phyloP scores from a whole-genome alignment of 2,888 invertebrate genomes.

The Luperina nickerlii region DNA sequence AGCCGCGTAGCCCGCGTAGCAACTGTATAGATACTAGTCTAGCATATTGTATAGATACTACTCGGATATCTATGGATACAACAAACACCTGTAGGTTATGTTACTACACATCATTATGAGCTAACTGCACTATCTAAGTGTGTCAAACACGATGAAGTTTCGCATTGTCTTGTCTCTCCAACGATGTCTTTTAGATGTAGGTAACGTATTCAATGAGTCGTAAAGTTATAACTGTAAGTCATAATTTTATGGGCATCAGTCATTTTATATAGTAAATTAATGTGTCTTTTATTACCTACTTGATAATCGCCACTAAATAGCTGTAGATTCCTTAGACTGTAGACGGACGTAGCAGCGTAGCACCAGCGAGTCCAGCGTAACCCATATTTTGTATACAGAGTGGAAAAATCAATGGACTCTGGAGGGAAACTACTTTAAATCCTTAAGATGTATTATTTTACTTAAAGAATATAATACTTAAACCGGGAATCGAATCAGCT shows the following conservation, averaged over 20 bases:
- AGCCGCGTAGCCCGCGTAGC: neutral
- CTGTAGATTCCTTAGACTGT: neutral
- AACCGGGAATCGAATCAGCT: too few species aligned
- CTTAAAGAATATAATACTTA: too few species aligned
- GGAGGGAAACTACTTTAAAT: too few species aligned
- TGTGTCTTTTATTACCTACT: neutral
- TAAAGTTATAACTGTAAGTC: conserved; percentile 26
- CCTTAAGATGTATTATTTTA: too few species aligned
- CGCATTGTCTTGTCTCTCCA: conserved; percentile 4
- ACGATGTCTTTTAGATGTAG: neutral
- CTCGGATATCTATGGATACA: neutral
- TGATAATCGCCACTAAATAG: neutral
- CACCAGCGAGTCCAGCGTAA: neutral
- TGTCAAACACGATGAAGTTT: conserved; percentile 21
- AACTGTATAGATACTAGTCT: too few species aligned
- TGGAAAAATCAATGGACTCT: too few species aligned
- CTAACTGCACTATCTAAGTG: conserved; percentile 41
- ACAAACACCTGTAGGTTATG: neutral
- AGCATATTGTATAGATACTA: neutral
- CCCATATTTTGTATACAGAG: too few species aligned
- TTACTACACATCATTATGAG: neutral
- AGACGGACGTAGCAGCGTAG: neutral
- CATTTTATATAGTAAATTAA: neutral
- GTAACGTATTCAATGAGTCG: conserved; percentile 11
- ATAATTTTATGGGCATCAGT: neutral